Evolutionary conservation across 2,888 invertebrate species (phyloP).

Genomic region (Hypsopygia costalis): DNA sequence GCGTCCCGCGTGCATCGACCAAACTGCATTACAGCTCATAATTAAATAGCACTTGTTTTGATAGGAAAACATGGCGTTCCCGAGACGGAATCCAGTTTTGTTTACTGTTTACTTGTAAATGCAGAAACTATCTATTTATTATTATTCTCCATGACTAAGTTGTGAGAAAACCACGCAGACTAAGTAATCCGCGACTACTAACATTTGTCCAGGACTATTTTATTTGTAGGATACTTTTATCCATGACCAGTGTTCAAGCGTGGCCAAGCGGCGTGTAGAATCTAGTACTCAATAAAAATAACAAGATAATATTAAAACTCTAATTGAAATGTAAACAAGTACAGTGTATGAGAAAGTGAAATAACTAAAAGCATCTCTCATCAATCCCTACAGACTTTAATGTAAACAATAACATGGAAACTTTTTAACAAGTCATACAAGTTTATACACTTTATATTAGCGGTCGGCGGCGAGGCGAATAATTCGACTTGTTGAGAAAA

Average conservation of each 20-base stretch:
- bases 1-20: slow-evolving; percentile 43
- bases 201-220: no score
- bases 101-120: no score
- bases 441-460: slow-evolving; percentile 37
- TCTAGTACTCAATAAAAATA: no score
- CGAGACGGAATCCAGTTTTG: no score
- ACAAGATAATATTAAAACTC: no score
- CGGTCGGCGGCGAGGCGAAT: slow-evolving; percentile 61
- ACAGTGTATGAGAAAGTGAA: slow-evolving; percentile 1
- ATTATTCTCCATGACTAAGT: no score
- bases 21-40: slow-evolving; percentile 60
- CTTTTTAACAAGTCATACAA: slow-evolving; percentile 72
- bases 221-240: no score
- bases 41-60: slow-evolving; percentile 61
- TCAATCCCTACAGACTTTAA: slow-evolving; percentile 56
- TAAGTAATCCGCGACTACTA: no score
- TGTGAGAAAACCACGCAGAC: no score
- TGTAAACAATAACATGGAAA: slow-evolving; percentile 75
- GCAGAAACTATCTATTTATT: no score
- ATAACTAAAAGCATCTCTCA: slow-evolving; percentile 66
- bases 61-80: slow-evolving; percentile 43
- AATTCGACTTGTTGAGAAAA: slow-evolving; percentile 72
- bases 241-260: no score
- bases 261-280: no score
- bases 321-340: slow-evolving; percentile 2